These are phyloP conservation scores for Microtus montanus DNA, from an alignment of 2,113 vertebrate genomes.

Conservation along the genomic window DNA sequence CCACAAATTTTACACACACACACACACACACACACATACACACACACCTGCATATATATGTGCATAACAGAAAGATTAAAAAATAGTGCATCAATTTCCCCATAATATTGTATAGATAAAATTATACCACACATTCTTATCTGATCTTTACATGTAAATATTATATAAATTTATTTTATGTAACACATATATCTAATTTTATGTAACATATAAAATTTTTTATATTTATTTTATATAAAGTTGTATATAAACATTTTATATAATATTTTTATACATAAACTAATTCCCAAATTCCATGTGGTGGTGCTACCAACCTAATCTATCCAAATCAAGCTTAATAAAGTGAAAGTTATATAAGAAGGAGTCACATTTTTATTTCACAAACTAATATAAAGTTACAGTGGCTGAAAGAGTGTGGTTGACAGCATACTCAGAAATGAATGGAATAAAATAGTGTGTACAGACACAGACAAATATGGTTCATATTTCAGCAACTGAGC, in stretches of 20 bases:
- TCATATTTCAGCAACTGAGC: neutral
- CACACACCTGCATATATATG: neutral
- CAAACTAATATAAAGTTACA: neutral
- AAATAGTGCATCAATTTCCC: neutral
- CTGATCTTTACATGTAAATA: neutral
- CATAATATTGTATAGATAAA: neutral
- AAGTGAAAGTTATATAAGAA: neutral
- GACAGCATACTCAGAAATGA: neutral
- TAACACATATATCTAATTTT: neutral
- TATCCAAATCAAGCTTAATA: neutral
- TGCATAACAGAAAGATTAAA: neutral
- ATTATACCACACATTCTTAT: neutral
- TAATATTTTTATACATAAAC: neutral
- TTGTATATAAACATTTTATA: neutral
- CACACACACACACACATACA: neutral
- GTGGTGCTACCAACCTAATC: neutral
- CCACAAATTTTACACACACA: neutral
- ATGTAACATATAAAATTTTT: neutral
- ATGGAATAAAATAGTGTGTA: neutral
- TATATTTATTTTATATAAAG: neutral
- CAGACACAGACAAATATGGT: neutral
- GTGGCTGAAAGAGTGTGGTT: neutral
- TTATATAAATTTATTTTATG: neutral
- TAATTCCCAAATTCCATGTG: neutral
- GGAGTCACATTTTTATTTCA: neutral